Base-by-base conservation (phyloP, 2,888 invertebrate species). In the Zygaena filipendulae region DNA sequence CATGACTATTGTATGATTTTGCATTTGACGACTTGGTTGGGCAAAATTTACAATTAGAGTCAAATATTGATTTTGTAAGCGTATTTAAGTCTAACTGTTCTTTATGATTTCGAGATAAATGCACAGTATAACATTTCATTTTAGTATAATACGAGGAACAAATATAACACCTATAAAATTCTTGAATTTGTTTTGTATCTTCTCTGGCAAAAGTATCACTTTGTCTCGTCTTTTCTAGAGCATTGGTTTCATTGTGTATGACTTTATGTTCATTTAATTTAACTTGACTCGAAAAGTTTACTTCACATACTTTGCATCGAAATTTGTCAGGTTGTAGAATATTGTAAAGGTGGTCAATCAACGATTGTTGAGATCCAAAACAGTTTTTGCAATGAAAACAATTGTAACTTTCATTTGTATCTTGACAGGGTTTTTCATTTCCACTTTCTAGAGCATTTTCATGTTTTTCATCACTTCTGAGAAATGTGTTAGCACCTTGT, bases 331-430 rank as follows among this genome's bases (percentile, higher is more conserved):
- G 42, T 30, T 59, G 45, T 12, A 72, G 42, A 30, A 66, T 40
- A 27, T 49, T 44, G 39, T 72, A 72, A 18, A 72, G 49, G 33
- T 72, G 72, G 27, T 71, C 61, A 43, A 71, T 66, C 12, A 72
- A 44, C 21, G 39, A 38, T 38, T 52, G 49, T 27, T 52, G 49
- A 20, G 47, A 52, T 26, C 43, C 23, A 52, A 71, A 72, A 23
- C 30, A 10, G 35, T 46, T 38, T 11, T 55, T 44, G 35, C 72
- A 72, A 39, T 72, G 72, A 39, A 57, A 57, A 47, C 72, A 72
- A 27, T 23, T 27, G n/a, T 16, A 6, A 16, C 7, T 16, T 6
- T 16, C 16, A 16, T 16, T 16, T n/a, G n/a, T n/a, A n/a, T n/a
- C n/a, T n/a, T n/a, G n/a, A n/a, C n/a, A n/a, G n/a, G n/a, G n/a